Conservation (phyloP, 1,140 invertebrate genomes). For the Drosophila parabipectinata region DNA sequence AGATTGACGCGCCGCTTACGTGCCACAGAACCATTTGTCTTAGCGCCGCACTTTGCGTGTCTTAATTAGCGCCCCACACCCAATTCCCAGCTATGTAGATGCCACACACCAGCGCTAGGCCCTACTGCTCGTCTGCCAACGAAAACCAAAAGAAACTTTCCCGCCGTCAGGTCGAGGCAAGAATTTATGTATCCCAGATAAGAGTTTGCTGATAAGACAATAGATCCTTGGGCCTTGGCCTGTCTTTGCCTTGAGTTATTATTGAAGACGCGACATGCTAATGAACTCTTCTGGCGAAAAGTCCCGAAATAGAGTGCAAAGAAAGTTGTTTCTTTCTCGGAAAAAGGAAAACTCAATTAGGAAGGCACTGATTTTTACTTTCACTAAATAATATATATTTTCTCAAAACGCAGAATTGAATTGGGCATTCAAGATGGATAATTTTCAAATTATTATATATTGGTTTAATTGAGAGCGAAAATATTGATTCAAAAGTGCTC, state of each 20-base stretch:
- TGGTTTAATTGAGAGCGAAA: not conserved
- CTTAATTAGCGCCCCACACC: constrained; percentile 71
- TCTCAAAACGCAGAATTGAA: not conserved
- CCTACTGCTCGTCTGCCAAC: constrained; percentile 5
- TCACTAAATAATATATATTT: not conserved
- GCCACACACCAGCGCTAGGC: not conserved
- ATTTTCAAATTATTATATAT: not conserved
- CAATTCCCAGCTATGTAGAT: not conserved
- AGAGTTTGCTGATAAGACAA: constrained; percentile 55
- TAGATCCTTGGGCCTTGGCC: constrained; percentile 40
- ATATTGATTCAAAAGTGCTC: too few relatives aligned
- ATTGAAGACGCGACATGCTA: constrained; percentile 57
- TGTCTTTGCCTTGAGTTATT: constrained; percentile 50
- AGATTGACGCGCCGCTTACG: constrained; percentile 74
- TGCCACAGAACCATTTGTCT: constrained; percentile 73
- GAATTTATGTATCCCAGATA: constrained; percentile 79
- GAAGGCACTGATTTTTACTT: constrained; percentile 9
- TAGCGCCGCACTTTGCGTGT: constrained; percentile 75
- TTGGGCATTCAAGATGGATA: not conserved
- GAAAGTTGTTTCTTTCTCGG: constrained; percentile 29
- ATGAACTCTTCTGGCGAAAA: constrained; percentile 42
- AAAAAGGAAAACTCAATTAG: constrained; percentile 24
- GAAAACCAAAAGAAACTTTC: constrained; percentile 57
- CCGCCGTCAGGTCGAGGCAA: constrained; percentile 54
- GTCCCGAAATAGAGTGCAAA: constrained; percentile 9